phyloP scores from a whole-genome alignment of 2,113 vertebrate species.

The Gracilinanus agilis region DNA sequence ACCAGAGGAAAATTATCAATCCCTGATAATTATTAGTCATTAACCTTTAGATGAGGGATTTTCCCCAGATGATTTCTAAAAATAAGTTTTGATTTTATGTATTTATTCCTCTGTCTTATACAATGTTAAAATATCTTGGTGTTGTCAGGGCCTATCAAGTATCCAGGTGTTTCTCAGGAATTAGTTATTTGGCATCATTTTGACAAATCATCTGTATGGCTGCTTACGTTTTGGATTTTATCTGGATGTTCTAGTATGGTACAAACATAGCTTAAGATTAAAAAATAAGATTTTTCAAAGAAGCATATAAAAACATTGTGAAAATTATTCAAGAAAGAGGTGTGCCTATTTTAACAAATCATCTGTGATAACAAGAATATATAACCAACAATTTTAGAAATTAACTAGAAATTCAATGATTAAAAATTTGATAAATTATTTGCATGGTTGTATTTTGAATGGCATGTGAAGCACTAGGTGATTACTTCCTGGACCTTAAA shows the following conservation, averaged over 20 bases:
- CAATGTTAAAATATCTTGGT: conserved; percentile 28
- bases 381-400: conserved; percentile 67
- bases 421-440: conserved; percentile 72
- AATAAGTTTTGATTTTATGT: conserved; percentile 1
- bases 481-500: conserved; percentile 72
- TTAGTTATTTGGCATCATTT: neutral
- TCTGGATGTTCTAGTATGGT: neutral
- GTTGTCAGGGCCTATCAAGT: conserved; percentile 23
- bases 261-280: conserved; percentile 11
- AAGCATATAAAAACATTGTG: conserved; percentile 4
- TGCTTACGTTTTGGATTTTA: conserved; percentile 18
- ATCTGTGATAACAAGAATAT: conserved; percentile 61
- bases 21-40: neutral
- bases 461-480: conserved; percentile 69
- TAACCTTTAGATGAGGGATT: conserved; percentile 13
- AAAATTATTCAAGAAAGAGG: conserved; percentile 52
- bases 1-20: conserved; percentile 54
- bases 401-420: conserved; percentile 62
- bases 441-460: conserved; percentile 70
- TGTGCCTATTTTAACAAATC: conserved; percentile 54
- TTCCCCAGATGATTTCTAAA: conserved; percentile 16
- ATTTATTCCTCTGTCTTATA: conserved; percentile 39
- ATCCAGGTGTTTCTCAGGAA: conserved; percentile 38
- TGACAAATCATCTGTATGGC: conserved; percentile 18
- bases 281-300: neutral